Base-by-base conservation (phyloP, 1,140 invertebrate genomes). In the Ylistrum balloti region DNA sequence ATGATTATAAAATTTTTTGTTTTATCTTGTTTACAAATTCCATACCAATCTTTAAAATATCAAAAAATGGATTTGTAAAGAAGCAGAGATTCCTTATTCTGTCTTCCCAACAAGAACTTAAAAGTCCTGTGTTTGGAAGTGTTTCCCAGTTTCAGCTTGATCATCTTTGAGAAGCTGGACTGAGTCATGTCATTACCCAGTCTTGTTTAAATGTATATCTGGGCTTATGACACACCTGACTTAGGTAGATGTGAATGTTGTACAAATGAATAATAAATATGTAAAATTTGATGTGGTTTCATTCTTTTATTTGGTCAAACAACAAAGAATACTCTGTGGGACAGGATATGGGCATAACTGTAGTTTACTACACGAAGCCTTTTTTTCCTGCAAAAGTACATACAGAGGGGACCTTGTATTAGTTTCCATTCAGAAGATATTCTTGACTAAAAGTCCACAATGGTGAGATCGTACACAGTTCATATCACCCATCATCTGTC, bases 241-340 rank as follows among this genome's bases (percentile, higher is more conserved):
- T 74, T 74, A 74, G 56, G 56, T 74, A 74, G 56, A 74, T 74
- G n/a, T 74, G 22, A 74, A 74, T 74, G 56, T 74, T 74, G 56
- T 74, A 74, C 56, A 74, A 74, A 74, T 74, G 35, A 38, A 38
- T 74, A 74, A 74, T 74, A 74, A 74, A 74, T n/a, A 74, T 74
- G 56, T 74, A 74, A 74, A 74, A 74, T 74, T 11, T n/a, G n/a
- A n/a, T n/a, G n/a, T n/a, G n/a, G n/a, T n/a, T n/a, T n/a, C n/a
- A n/a, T n/a, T n/a, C n/a, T n/a, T n/a, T n/a, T n/a, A n/a, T n/a
- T n/a, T n/a, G n/a, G n/a, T n/a, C n/a, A n/a, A n/a, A n/a, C n/a
- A n/a, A n/a, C n/a, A n/a, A n/a, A n/a, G n/a, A n/a, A n/a, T n/a
- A n/a, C n/a, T n/a, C n/a, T n/a, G n/a, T n/a, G n/a, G n/a, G n/a